Percentiles rank a stretch among this genome's conserved stretches.
phyloP scores from a whole-genome alignment of 2,113 vertebrate genomes.

The Penelope pileata region DNA sequence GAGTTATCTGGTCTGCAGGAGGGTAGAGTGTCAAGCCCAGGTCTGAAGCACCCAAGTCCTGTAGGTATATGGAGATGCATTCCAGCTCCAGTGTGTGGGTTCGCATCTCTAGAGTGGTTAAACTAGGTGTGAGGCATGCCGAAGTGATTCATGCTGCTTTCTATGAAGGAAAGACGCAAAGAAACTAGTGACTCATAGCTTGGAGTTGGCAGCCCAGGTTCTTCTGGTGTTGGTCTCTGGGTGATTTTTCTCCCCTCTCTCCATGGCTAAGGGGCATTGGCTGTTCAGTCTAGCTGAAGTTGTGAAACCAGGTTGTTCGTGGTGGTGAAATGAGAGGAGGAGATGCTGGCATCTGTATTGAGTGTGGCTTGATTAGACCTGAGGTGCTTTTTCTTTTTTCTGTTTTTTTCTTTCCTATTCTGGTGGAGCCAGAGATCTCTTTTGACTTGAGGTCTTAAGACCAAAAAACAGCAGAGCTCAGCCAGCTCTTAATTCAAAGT shows the following conservation, averaged over 20 bases:
- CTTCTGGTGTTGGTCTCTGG: background rate
- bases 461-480: background rate
- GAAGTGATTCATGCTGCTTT: constrained; percentile 66
- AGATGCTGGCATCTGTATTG: background rate
- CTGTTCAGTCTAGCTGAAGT: background rate
- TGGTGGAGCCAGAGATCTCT: background rate
- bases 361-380: background rate
- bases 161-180: constrained; percentile 63
- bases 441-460: background rate
- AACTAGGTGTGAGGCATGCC: background rate
- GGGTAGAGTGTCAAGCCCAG: background rate
- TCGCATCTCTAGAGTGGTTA: background rate
- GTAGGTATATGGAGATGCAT: rapidly evolving
- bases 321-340: constrained; percentile 18
- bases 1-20: background rate
- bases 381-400: background rate
- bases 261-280: constrained; percentile 12
- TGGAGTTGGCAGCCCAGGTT: constrained; percentile 4
- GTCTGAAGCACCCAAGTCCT: background rate
- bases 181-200: constrained; percentile 51
- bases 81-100: background rate
- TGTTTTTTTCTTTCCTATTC: background rate
- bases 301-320: constrained; percentile 30
- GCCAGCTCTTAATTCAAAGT: background rate
- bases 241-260: constrained; percentile 30